phyloP scores from a whole-genome alignment of 2,888 invertebrate genomes.

The Clistopyga incitator region DNA sequence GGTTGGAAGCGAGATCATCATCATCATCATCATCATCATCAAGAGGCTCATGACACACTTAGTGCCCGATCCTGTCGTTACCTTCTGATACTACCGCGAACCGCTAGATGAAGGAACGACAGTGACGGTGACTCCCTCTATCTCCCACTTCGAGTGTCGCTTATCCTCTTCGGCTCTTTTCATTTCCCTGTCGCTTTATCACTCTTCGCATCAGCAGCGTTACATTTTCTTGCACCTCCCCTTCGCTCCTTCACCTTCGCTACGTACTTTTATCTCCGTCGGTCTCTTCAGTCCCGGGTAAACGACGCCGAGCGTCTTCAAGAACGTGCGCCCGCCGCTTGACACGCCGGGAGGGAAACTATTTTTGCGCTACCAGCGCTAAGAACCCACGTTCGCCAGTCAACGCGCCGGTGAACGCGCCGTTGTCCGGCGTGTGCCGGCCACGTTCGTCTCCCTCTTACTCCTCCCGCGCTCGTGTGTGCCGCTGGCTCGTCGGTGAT shows the following conservation, averaged over 20 bases:
- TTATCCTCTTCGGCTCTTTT: constrained; percentile 23
- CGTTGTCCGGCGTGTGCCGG: constrained; percentile 27
- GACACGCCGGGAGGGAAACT: constrained; percentile 47
- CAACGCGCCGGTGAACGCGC: constrained; percentile 34
- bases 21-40: constrained; percentile 69
- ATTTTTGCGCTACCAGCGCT: constrained; percentile 64
- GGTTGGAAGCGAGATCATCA: constrained; percentile 60
- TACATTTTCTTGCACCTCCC: constrained; percentile 6
- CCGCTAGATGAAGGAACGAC: constrained; percentile 49
- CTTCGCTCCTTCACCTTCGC: constrained; percentile 6
- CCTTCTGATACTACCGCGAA: constrained; percentile 59
- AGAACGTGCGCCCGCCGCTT: constrained; percentile 2
- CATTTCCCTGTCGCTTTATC: constrained; percentile 23
- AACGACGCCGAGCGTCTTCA: not conserved
- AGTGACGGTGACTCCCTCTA: constrained; percentile 25
- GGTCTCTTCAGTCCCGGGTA: constrained; percentile 2
- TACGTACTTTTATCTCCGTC: constrained; percentile 4
- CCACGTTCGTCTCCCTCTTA: constrained; percentile 17
- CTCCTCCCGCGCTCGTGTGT: constrained; percentile 1
- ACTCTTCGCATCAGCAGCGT: constrained; percentile 27
- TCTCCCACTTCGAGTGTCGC: not conserved
- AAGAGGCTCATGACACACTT: constrained; percentile 76
- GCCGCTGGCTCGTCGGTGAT: constrained; percentile 22
- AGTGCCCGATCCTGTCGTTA: constrained; percentile 70
- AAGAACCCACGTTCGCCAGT: constrained; percentile 61